Base-by-base conservation (phyloP, 2,888 invertebrate genomes). In the Stratiomys singularior region DNA sequence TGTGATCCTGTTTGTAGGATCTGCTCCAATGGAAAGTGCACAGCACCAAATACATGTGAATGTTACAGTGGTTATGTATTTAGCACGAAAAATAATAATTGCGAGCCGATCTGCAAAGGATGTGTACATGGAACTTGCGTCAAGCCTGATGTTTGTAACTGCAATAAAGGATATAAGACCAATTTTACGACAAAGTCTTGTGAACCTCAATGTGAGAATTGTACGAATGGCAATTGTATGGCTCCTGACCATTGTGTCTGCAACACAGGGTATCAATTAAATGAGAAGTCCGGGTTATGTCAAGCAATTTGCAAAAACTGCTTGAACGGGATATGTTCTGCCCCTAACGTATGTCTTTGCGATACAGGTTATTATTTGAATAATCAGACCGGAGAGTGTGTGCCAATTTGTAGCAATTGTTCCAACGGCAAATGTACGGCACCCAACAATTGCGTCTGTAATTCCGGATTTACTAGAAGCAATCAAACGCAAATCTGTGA, bases 251-350 rank as follows among this genome's bases (percentile, higher is more conserved):
- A 37, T n/a, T 66, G 66, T 18, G 21, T 21, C 3, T 66, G 66
- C 21, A 66, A 18, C 15, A 52, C 15, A 13, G 52, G 52, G 7
- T 52, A n/a, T 15, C 52, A 18, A 52, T 4, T n/a, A 15, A 4
- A 52, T 13, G 3, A n/a, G 3, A 52, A 9, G 4, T n/a, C 52
- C 4, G 15, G 15, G n/a, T 3, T 23, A 1, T 69, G 69, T 46
- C 23, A 46, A 1, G 47, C 69, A 25, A 18, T 69, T 27, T 69
- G 69, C 47, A 46, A 28, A 1, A 64, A 64, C 64, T 64, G 64
- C 30, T n/a, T 28, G n/a, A 28, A 64, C 15, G 64, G 64, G n/a
- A 30, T n/a, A 3, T 64, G 64, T 30, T 23, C 30, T 13, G 64
- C 64, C 1, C 64, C 64, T 5, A 18, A 18, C 4, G n/a, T n/a